Conservation (phyloP, 30 jellyfish, hydroid and myxozoan genomes). For the Pseudorhiza aurosa region DNA sequence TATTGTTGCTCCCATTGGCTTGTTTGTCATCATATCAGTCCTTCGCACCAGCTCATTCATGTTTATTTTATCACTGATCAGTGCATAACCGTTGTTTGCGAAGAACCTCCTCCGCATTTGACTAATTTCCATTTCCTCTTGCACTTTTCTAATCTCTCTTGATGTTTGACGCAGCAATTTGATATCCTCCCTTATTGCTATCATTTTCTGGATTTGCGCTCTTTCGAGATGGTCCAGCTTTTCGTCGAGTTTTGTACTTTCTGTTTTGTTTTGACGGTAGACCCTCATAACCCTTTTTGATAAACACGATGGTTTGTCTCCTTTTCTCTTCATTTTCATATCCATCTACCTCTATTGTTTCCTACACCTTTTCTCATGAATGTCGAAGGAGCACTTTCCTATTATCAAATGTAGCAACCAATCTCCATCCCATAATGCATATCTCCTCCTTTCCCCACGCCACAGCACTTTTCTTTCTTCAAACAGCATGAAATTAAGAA, state of each 20-base stretch:
- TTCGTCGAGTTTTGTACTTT: slow-evolving; percentile 24
- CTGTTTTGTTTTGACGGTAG: slow-evolving; percentile 33
- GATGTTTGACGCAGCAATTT: slow-evolving; percentile 7
- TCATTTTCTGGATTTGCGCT: background rate
- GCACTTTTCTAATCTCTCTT: slow-evolving; percentile 2
- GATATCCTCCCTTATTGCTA: background rate
- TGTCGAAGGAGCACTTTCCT: too few relatives aligned
- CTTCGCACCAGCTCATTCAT: slow-evolving; percentile 19
- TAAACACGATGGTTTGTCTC: slow-evolving; percentile 50
- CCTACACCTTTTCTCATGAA: too few relatives aligned
- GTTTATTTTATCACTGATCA: slow-evolving; percentile 6
- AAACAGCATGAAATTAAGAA: too few relatives aligned
- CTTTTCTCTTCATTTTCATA: background rate
- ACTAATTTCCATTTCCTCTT: slow-evolving; percentile 47
- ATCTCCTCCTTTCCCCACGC: too few relatives aligned
- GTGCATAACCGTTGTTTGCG: slow-evolving; percentile 42
- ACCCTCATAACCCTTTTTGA: slow-evolving; percentile 44
- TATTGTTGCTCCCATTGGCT: slow-evolving; percentile 20
- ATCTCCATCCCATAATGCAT: too few relatives aligned
- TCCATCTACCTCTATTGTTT: background rate
- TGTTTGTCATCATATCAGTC: slow-evolving; percentile 21
- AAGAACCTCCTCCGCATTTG: slow-evolving; percentile 52
- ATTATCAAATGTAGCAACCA: too few relatives aligned
- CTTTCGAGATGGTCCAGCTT: slow-evolving; percentile 13
- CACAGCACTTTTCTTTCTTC: too few relatives aligned